Evolutionary conservation across 2,888 invertebrate species (phyloP).

Genomic region (Stenodera caucasica): DNA sequence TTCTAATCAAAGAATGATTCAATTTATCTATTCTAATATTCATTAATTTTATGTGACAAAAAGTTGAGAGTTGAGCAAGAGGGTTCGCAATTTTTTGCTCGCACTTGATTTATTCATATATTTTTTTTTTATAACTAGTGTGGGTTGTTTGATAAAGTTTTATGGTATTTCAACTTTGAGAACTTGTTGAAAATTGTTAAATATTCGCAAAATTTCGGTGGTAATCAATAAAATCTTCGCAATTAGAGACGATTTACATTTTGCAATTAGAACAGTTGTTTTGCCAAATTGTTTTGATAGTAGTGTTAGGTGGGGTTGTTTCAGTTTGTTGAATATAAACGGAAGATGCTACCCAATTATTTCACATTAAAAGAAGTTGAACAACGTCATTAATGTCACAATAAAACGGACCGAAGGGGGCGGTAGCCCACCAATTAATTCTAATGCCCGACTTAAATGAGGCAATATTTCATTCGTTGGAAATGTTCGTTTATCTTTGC

Average conservation of each 20-base stretch:
- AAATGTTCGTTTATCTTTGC: constrained; percentile 5
- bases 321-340: constrained; percentile 16
- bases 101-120: too few relatives aligned
- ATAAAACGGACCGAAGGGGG: constrained; percentile 13
- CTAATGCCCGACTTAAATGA: constrained; percentile 11
- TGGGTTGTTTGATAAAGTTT: too few relatives aligned
- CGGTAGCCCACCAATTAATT: constrained; percentile 19
- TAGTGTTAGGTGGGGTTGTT: too few relatives aligned
- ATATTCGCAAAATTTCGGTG: neutral
- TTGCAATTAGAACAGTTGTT: constrained; percentile 12
- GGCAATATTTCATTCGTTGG: constrained; percentile 14
- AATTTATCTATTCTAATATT: too few relatives aligned
- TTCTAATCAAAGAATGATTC: too few relatives aligned
- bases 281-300: constrained; percentile 12
- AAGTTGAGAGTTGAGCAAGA: too few relatives aligned
- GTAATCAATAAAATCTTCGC: neutral
- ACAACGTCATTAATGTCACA: constrained; percentile 19
- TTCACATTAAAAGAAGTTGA: constrained; percentile 16
- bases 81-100: too few relatives aligned
- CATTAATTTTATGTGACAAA: too few relatives aligned
- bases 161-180: too few relatives aligned
- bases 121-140: too few relatives aligned
- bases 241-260: constrained; percentile 20
- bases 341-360: constrained; percentile 17
- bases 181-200: neutral